phyloP scores from a whole-genome alignment of 2,797 vertebrate species.

The Ataeniobius toweri region DNA sequence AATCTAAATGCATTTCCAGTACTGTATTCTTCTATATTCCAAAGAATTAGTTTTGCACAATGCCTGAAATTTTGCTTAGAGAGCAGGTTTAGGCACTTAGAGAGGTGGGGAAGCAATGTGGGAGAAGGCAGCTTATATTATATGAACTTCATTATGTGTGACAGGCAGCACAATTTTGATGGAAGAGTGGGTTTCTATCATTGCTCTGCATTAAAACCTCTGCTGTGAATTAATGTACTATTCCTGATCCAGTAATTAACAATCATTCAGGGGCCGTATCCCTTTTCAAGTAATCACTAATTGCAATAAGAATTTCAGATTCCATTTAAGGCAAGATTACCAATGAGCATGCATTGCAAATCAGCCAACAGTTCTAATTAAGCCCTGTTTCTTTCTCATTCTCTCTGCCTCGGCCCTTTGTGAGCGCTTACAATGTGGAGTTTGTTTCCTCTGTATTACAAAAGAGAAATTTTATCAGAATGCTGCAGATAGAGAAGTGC shows the following conservation, averaged over 20 bases:
- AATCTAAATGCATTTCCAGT: slow-evolving; percentile 31
- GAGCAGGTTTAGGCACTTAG: slow-evolving; percentile 53
- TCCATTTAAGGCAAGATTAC: slow-evolving; percentile 77
- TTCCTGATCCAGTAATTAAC: slow-evolving; percentile 80
- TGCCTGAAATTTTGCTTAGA: slow-evolving; percentile 62
- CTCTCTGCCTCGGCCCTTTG: slow-evolving; percentile 61
- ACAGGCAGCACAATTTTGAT: slow-evolving; percentile 75
- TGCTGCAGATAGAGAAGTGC: slow-evolving; percentile 67
- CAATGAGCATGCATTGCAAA: slow-evolving; percentile 75
- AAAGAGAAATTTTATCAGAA: slow-evolving; percentile 69
- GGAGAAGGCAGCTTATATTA: slow-evolving; percentile 53
- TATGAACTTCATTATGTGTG: slow-evolving; percentile 76
- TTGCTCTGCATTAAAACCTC: slow-evolving; percentile 71
- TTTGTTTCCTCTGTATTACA: slow-evolving; percentile 70
- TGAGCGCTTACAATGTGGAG: slow-evolving; percentile 65
- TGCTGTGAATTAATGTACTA: slow-evolving; percentile 74
- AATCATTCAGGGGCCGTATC: slow-evolving; percentile 75
- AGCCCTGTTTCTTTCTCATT: slow-evolving; percentile 61
- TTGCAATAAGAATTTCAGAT: slow-evolving; percentile 80
- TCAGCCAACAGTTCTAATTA: slow-evolving; percentile 77
- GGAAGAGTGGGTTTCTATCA: slow-evolving; percentile 64
- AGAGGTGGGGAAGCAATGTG: slow-evolving; percentile 20
- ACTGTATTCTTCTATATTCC: slow-evolving; percentile 59
- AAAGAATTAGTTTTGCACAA: slow-evolving; percentile 73
- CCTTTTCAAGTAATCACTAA: slow-evolving; percentile 79